A percentile compares a stretch with the other conserved stretches of the same genome.
Conservation (phyloP, 1,140 invertebrate genomes). For the Calycopis cecrops region DNA sequence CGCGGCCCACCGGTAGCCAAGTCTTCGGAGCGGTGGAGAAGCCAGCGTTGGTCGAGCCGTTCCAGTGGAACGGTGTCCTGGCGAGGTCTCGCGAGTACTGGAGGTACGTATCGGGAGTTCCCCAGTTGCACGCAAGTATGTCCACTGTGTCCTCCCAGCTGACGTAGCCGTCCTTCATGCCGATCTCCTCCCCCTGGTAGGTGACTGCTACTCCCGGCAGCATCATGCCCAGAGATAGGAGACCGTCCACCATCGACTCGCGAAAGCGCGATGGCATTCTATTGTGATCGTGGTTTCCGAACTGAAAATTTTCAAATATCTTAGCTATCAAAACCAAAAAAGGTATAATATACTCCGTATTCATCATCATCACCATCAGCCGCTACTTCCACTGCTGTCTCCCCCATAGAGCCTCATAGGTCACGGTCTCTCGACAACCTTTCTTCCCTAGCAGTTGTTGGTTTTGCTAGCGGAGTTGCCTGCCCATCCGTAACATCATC, state of each 20-base stretch:
- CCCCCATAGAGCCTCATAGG: too few relatives aligned
- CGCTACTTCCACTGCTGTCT: too few relatives aligned
- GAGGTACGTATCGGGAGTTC: constrained; percentile 38
- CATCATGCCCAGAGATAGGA: constrained; percentile 78
- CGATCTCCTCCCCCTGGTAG: constrained; percentile 86
- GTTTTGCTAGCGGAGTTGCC: too few relatives aligned
- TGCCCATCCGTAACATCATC: too few relatives aligned
- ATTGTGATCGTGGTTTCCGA: constrained; percentile 82
- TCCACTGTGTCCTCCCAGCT: constrained; percentile 68
- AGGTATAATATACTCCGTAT: too few relatives aligned
- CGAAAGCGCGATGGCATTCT: constrained; percentile 79
- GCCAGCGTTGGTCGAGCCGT: constrained; percentile 78
- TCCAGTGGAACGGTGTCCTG: constrained; percentile 87
- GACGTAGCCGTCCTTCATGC: constrained; percentile 77
- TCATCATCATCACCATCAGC: too few relatives aligned
- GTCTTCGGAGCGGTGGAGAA: constrained; percentile 76
- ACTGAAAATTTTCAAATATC: constrained; percentile 31
- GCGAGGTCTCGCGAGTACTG: constrained; percentile 78
- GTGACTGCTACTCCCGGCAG: constrained; percentile 82
- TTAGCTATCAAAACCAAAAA: too few relatives aligned
- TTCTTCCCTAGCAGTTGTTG: too few relatives aligned
- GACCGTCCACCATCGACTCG: constrained; percentile 76
- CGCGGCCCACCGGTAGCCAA: constrained; percentile 80
- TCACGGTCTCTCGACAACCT: too few relatives aligned
- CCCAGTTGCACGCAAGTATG: constrained; percentile 45